Conservation (phyloP, 2,888 invertebrate species). For the Rambutsinella grinnellia region DNA sequence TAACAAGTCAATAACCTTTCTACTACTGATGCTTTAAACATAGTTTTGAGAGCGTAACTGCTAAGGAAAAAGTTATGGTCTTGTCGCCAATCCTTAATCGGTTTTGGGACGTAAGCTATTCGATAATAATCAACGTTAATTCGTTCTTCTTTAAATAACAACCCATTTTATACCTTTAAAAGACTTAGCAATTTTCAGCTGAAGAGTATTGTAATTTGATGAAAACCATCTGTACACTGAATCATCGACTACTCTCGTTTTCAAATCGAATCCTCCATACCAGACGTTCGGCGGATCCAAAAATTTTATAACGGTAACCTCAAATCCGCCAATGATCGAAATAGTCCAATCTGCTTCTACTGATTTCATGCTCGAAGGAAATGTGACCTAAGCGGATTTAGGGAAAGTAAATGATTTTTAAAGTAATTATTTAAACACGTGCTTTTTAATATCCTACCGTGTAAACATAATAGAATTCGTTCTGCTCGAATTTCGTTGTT, state of each 20-base stretch:
- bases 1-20: conserved; percentile 17
- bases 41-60: conserved; percentile 10
- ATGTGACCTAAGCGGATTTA: conserved; percentile 28
- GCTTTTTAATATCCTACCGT: conserved; percentile 37
- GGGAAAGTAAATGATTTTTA: conserved; percentile 39
- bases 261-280: conserved; percentile 36
- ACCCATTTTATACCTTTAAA: conserved; percentile 21
- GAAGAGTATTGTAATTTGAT: conserved; percentile 4
- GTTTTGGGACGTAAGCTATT: too few species aligned
- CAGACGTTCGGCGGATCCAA: conserved; percentile 25
- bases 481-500: conserved; percentile 14
- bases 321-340: conserved; percentile 45
- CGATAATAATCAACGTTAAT: too few species aligned
- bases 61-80: conserved; percentile 25
- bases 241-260: conserved; percentile 35
- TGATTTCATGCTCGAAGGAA: conserved; percentile 41
- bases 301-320: conserved; percentile 32
- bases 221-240: conserved; percentile 3
- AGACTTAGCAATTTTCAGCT: conserved; percentile 17
- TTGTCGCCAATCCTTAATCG: conserved; percentile 22
- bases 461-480: conserved; percentile 9
- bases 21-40: conserved; percentile 18
- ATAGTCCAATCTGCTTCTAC: conserved; percentile 41
- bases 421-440: too few species aligned
- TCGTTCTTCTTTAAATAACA: too few species aligned